Evolutionary conservation across 2,888 invertebrate genomes (phyloP).

Genomic region (Galerucella nymphaeae): DNA sequence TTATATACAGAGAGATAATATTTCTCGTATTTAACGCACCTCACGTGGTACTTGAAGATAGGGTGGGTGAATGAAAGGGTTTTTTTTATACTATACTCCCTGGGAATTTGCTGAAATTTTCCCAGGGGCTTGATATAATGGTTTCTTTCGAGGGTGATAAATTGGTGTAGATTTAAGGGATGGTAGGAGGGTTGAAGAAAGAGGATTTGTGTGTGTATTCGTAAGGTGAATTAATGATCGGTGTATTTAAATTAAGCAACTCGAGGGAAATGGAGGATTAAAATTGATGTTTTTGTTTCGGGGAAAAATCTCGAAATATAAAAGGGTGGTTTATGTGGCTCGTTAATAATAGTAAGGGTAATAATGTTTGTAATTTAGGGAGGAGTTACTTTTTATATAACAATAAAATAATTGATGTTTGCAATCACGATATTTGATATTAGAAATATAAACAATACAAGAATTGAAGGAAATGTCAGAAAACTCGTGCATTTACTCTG

Average conservation of each 20-base stretch:
- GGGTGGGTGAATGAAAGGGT: slow-evolving; percentile 13
- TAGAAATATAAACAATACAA: slow-evolving; percentile 27
- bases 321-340: too few relatives aligned
- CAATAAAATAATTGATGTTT: slow-evolving; percentile 22
- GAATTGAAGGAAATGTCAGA: slow-evolving; percentile 49
- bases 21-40: too few relatives aligned
- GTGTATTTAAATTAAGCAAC: slow-evolving; percentile 12
- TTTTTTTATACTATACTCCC: slow-evolving; percentile 10
- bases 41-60: slow-evolving; percentile 4
- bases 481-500: slow-evolving; percentile 50
- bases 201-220: slow-evolving; percentile 5
- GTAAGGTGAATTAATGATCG: slow-evolving; percentile 19
- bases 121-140: slow-evolving; percentile 32
- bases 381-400: background rate
- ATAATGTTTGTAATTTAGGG: too few relatives aligned
- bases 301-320: background rate
- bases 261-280: background rate
- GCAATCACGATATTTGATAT: slow-evolving; percentile 28
- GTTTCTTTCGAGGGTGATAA: slow-evolving; percentile 31
- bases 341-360: too few relatives aligned
- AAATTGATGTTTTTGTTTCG: background rate
- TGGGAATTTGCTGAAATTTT: slow-evolving; percentile 22
- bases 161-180: slow-evolving; percentile 13
- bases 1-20: background rate
- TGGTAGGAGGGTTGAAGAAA: slow-evolving; percentile 24